A percentile compares a stretch with the other conserved stretches of the same genome.
Evolutionary conservation across 2,888 invertebrate species (phyloP).

Genomic region (Lithophane leautieri): DNA sequence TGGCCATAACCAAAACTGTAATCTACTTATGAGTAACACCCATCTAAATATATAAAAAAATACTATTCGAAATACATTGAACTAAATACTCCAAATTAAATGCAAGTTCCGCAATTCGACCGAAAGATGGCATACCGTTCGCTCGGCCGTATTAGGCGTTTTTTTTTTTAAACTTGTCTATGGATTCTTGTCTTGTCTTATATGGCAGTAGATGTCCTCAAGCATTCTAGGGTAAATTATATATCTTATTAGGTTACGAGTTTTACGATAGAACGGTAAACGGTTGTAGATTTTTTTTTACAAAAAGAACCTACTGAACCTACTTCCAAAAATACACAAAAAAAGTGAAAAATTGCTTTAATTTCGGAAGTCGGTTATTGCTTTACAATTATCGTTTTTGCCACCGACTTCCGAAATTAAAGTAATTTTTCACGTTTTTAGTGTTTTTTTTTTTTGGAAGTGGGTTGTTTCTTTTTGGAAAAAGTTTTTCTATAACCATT

Average conservation of each 20-base stretch:
- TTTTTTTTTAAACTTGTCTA: slow-evolving; percentile 32
- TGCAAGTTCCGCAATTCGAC: slow-evolving; percentile 24
- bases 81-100: slow-evolving; percentile 22
- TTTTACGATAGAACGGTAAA: slow-evolving; percentile 19
- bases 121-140: slow-evolving; percentile 35
- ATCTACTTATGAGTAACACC: not conserved
- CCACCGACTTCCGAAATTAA: too few species aligned
- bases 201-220: slow-evolving; percentile 60
- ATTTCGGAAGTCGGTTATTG: too few species aligned
- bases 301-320: too few species aligned
- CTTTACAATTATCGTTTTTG: too few species aligned
- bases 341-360: too few species aligned
- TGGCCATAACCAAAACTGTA: not conserved
- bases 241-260: slow-evolving; percentile 16
- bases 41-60: not conserved
- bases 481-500: too few species aligned
- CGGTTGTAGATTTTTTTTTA: too few species aligned
- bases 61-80: not conserved
- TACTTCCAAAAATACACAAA: too few species aligned
- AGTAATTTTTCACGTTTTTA: too few species aligned
- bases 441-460: too few species aligned
- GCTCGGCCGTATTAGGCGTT: slow-evolving; percentile 19
- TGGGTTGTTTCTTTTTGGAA: too few species aligned
- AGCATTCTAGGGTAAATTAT: slow-evolving; percentile 41
- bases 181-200: slow-evolving; percentile 29